Percentiles rank a stretch among this genome's conserved stretches.
Evolutionary conservation across 2,797 vertebrate genomes (phyloP).

Genomic region (Florisuga fusca): DNA sequence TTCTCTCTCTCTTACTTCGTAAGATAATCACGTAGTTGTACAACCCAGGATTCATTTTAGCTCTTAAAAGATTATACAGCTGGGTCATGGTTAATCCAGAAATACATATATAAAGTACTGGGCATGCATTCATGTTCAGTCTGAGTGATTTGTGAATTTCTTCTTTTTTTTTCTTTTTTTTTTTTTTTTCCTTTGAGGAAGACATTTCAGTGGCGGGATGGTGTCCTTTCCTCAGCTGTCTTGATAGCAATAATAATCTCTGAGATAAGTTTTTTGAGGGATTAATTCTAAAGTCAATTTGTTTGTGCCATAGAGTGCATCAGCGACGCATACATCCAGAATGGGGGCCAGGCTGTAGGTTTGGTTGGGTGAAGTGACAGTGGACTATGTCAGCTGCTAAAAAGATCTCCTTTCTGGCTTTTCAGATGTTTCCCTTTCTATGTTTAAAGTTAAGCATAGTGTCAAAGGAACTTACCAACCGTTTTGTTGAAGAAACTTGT

Average conservation of each 20-base stretch:
- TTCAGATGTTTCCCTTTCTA: not conserved
- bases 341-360: fast-evolving
- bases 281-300: slow-evolving; percentile 34
- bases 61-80: slow-evolving; percentile 66
- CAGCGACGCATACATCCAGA: fast-evolving
- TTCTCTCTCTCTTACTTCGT: not conserved
- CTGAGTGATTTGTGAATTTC: not conserved
- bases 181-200: not conserved
- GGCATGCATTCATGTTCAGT: not conserved
- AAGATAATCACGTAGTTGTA: slow-evolving; percentile 19
- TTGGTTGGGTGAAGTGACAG: not conserved
- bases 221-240: slow-evolving; percentile 38
- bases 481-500: not conserved
- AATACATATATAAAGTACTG: not conserved
- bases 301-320: fast-evolving
- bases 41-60: slow-evolving; percentile 35
- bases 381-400: not conserved
- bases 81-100: slow-evolving; percentile 61
- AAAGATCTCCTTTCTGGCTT: not conserved
- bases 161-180: not conserved
- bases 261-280: not conserved
- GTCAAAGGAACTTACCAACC: not conserved
- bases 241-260: slow-evolving; percentile 21
- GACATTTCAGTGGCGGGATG: not conserved
- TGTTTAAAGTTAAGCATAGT: fast-evolving